phyloP scores from a whole-genome alignment of 2,888 invertebrate species.

The Apodemia mormo region DNA sequence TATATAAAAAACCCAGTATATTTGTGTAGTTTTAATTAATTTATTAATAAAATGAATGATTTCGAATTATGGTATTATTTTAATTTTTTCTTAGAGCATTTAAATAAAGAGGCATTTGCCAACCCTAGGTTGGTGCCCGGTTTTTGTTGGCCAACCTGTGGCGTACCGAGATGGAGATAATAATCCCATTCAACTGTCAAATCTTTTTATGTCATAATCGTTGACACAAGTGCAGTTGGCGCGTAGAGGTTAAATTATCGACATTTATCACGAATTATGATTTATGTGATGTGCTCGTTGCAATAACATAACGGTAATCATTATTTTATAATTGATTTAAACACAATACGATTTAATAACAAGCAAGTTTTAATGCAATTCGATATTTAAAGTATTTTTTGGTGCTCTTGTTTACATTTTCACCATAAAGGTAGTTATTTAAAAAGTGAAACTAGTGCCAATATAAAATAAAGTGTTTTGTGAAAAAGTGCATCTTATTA shows the following conservation, averaged over 20 bases:
- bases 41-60: no score
- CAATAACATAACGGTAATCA: neutral
- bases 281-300: neutral
- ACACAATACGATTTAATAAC: neutral
- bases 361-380: neutral
- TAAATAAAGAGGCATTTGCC: neutral
- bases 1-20: no score
- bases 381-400: neutral
- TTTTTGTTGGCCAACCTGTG: slow-evolving; percentile 3
- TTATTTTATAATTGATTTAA: neutral
- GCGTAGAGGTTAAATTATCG: slow-evolving; percentile 4
- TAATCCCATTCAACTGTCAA: slow-evolving; percentile 18
- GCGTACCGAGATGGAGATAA: slow-evolving; percentile 10
- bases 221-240: slow-evolving; percentile 15
- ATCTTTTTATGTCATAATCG: slow-evolving; percentile 13
- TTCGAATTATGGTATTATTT: no score
- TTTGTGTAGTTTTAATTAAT: no score
- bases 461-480: no score
- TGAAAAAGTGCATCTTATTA: no score
- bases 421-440: neutral
- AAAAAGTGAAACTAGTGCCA: no score
- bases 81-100: no score
- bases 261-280: slow-evolving; percentile 5
- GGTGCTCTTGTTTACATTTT: neutral
- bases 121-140: neutral